A percentile compares a stretch with the other conserved stretches of the same genome.
These are phyloP conservation scores for Dicaeum eximium DNA, from an alignment of 2,113 vertebrate genomes.

Conservation along the genomic window DNA sequence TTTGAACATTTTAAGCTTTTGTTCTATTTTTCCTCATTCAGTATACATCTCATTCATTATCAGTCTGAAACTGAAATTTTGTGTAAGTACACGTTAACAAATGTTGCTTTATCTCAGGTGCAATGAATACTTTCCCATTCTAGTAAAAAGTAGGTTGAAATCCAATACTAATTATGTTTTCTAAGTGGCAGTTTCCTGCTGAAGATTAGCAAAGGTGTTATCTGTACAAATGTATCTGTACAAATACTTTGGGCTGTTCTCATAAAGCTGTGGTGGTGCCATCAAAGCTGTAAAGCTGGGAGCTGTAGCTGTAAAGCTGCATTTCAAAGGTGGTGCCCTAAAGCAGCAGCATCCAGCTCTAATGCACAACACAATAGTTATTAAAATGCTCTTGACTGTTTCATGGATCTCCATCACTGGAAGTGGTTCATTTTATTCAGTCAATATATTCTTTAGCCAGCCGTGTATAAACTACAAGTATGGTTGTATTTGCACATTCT, in stretches of 20 bases:
- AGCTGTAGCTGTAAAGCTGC: too few relatives aligned
- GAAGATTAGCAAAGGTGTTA: neutral
- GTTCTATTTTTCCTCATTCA: neutral
- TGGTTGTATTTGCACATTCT: neutral
- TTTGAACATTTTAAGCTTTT: neutral
- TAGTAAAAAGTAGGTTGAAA: neutral
- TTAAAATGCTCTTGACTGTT: neutral
- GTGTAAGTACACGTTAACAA: neutral
- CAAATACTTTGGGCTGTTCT: neutral
- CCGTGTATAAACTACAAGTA: neutral
- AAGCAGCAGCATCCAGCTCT: neutral
- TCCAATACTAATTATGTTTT: neutral
- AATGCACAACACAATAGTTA: neutral
- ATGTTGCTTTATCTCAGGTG: neutral
- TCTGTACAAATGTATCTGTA: neutral
- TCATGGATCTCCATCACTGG: neutral
- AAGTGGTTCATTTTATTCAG: neutral
- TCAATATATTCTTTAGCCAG: neutral
- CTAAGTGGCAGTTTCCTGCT: neutral
- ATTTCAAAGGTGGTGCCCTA: neutral
- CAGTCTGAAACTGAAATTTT: neutral
- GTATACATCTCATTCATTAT: neutral
- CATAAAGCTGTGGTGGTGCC: neutral
- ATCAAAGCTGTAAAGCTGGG: neutral
- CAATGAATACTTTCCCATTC: neutral